Percentiles rank a stretch among this genome's conserved stretches.
Evolutionary conservation across 2,888 invertebrate species (phyloP).

Genomic region (Ceraclea dissimilis): DNA sequence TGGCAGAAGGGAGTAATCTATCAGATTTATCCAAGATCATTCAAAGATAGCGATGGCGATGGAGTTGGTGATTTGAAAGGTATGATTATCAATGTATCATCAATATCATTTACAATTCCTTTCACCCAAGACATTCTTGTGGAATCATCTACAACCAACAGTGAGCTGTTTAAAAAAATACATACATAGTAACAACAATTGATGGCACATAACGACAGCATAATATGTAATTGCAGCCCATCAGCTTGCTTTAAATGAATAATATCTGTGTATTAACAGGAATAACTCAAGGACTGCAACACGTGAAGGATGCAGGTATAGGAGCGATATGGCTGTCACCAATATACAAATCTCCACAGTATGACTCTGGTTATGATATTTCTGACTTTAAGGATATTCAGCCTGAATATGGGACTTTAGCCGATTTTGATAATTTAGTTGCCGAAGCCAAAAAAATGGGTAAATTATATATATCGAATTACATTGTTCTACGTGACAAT

Average conservation of each 20-base stretch:
- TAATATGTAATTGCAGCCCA: no score
- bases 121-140: no score
- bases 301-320: conserved; percentile 62
- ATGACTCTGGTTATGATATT: conserved; percentile 83
- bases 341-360: conserved; percentile 74
- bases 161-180: no score
- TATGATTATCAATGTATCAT: conserved; percentile 30
- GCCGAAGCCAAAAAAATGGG: conserved; percentile 48
- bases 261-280: conserved; percentile 32
- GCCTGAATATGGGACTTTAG: conserved; percentile 62
- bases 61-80: conserved; percentile 73
- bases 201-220: no score
- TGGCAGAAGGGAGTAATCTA: conserved; percentile 67
- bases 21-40: conserved; percentile 70
- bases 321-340: conserved; percentile 79
- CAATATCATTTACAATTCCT: no score
- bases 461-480: conserved; percentile 23
- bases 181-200: no score
- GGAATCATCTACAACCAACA: no score
- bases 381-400: conserved; percentile 68
- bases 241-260: no score
- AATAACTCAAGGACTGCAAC: conserved; percentile 50
- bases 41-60: conserved; percentile 64
- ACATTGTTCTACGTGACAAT: no score
- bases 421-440: conserved; percentile 58